Conservation (phyloP, 2,113 vertebrate species). For the Ovis aries region DNA sequence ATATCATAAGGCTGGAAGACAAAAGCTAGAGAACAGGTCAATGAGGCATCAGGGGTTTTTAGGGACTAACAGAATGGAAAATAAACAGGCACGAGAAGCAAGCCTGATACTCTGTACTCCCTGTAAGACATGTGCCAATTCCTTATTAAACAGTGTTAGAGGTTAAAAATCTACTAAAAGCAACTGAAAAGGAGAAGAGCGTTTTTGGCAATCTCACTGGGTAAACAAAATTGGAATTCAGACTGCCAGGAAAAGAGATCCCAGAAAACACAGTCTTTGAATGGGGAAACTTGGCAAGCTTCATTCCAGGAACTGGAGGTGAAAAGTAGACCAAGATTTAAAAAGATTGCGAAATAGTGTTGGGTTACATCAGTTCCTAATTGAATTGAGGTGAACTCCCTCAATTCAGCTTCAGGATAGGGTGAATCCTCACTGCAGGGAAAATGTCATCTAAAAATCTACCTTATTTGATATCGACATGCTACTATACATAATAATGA, state of each 20-base stretch:
- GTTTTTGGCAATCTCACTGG: conserved; percentile 39
- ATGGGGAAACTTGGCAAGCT: not conserved
- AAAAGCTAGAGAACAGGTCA: conserved; percentile 17
- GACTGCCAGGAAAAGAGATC: conserved; percentile 22
- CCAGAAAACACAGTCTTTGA: conserved; percentile 20
- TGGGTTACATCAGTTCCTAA: not conserved
- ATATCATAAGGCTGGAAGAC: not conserved
- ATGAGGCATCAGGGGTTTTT: not conserved
- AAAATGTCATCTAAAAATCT: not conserved
- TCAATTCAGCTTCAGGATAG: not conserved
- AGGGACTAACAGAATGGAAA: not conserved
- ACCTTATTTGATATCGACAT: no score
- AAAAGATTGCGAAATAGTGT: not conserved
- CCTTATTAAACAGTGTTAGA: not conserved
- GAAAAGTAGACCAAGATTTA: not conserved
- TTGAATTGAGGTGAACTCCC: not conserved
- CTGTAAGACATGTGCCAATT: not conserved
- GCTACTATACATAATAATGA: not conserved
- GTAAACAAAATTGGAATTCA: conserved; percentile 58
- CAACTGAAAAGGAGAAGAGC: conserved; percentile 24
- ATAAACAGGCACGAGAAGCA: conserved; percentile 1
- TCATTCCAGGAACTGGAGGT: not conserved
- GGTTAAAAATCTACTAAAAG: conserved; percentile 53
- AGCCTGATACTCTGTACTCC: not conserved
- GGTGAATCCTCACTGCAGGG: not conserved